These are phyloP conservation scores for Bufo gargarizans DNA, from an alignment of 2,113 vertebrate species.

Conservation along the genomic window DNA sequence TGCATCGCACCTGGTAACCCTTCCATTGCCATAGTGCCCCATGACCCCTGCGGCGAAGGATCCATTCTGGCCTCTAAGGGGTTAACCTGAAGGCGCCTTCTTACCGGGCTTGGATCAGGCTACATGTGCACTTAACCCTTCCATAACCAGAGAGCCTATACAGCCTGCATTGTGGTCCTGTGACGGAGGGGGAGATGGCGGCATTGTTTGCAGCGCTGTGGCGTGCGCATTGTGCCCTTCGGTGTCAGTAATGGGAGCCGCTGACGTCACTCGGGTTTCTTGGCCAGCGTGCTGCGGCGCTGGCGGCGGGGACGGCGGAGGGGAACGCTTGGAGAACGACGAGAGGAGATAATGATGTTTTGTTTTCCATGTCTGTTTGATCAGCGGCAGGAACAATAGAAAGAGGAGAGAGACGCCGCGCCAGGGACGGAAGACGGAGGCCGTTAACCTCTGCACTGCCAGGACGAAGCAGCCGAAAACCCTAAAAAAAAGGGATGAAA, in stretches of 20 bases:
- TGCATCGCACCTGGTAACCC: no score
- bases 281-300: not conserved
- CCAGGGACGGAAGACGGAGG: not conserved
- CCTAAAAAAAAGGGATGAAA: no score
- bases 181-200: not conserved
- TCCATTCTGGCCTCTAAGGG: no score
- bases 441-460: not conserved
- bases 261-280: conserved; percentile 16
- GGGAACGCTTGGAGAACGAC: not conserved
- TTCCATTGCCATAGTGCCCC: no score
- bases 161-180: not conserved
- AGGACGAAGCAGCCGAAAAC: no score
- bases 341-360: conserved; percentile 15
- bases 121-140: not conserved
- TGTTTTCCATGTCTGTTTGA: conserved; percentile 37
- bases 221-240: not conserved
- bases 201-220: not conserved
- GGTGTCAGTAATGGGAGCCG: conserved; percentile 14
- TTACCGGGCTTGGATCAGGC: no score
- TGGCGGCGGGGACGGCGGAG: not conserved
- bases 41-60: no score
- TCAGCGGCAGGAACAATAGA: conserved; percentile 2
- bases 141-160: not conserved
- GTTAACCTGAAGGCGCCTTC: no score
- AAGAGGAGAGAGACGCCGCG: not conserved